Evolutionary conservation across 2,113 vertebrate genomes (phyloP), one percentile per base, ranked within the genome.

Genomic region (Campylorhamphus procurvoides): DNA sequence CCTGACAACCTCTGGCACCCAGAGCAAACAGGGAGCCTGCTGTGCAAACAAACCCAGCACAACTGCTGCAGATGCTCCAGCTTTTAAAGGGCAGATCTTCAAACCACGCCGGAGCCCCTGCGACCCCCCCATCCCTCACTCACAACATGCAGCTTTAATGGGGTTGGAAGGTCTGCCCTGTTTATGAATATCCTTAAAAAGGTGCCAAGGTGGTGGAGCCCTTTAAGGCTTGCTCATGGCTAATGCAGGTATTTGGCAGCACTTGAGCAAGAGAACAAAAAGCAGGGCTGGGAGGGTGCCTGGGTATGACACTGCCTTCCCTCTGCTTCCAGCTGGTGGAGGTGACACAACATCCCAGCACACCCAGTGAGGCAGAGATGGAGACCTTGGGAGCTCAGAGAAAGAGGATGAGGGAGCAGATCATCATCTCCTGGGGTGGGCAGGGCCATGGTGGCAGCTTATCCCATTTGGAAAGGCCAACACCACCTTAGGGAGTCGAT

Each of bases 401-500:
- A 60, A 83, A 49, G 40, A 64, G 11, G 3, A 11, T 10, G 35
- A 87, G 47, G 42, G 42, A 85, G 69, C 37, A 87, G 29, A 46
- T 1, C 31, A 60, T 29, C 49, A 39, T 31, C 40, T 69, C 50
- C 50, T 62, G 66, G 50, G 31, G 42, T 0, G 6, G 55, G 50
- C 31, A 91, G 29, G 75, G 52, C 60, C 52, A 59, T 33, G 27
- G 35, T 28, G 13, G 10, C 66, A 79, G 9, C 52, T 52, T 1
- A 2, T 24, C 15, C 67, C 47, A 4, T 29, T 23, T 66, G 33
- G 68, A 37, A 27, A 78, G 18, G 39, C 44, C 58, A 73, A 12
- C n/a, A 59, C 0, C 31, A 62, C 25, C 37, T 60, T 3, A 25
- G 24, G 18, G 84, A 90, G 29, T 3, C 2, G 1, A 27, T 0